phyloP scores from a whole-genome alignment of 2,113 vertebrate genomes.

The Labrus mixtus region DNA sequence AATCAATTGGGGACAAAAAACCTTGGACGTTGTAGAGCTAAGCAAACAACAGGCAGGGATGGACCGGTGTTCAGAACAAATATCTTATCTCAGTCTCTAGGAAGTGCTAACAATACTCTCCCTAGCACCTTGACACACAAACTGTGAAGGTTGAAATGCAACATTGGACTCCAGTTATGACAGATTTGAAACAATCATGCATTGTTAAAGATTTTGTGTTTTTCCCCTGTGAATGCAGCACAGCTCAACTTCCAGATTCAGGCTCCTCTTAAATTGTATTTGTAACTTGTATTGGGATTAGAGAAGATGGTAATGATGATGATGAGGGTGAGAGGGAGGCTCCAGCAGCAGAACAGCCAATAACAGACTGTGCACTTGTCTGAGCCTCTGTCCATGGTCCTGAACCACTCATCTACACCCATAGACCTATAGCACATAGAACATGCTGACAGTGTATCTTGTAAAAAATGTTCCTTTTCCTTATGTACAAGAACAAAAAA shows the following conservation, averaged over 20 bases:
- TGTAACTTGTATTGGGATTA: neutral
- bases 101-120: slow-evolving; percentile 16
- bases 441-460: slow-evolving; percentile 20
- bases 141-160: slow-evolving; percentile 2
- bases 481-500: neutral
- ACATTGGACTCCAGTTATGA: neutral
- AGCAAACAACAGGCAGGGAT: slow-evolving; percentile 16
- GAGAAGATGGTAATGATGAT: slow-evolving; percentile 15
- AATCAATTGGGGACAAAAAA: slow-evolving; percentile 8
- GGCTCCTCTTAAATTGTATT: neutral
- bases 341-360: slow-evolving; percentile 64
- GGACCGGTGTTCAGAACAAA: slow-evolving; percentile 17
- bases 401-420: slow-evolving; percentile 80
- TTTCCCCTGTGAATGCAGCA: neutral
- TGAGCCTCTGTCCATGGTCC: slow-evolving; percentile 86
- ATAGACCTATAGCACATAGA: slow-evolving; percentile 61
- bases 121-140: neutral
- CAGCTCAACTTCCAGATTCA: neutral
- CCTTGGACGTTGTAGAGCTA: slow-evolving; percentile 3
- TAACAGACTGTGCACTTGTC: slow-evolving; percentile 66
- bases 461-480: neutral
- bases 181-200: neutral
- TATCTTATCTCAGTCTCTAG: slow-evolving; percentile 37
- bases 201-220: neutral
- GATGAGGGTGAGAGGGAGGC: slow-evolving; percentile 50